Evolutionary conservation across 2,888 invertebrate genomes (phyloP), one percentile per base, ranked within the genome.

Genomic region (Nezara viridula): DNA sequence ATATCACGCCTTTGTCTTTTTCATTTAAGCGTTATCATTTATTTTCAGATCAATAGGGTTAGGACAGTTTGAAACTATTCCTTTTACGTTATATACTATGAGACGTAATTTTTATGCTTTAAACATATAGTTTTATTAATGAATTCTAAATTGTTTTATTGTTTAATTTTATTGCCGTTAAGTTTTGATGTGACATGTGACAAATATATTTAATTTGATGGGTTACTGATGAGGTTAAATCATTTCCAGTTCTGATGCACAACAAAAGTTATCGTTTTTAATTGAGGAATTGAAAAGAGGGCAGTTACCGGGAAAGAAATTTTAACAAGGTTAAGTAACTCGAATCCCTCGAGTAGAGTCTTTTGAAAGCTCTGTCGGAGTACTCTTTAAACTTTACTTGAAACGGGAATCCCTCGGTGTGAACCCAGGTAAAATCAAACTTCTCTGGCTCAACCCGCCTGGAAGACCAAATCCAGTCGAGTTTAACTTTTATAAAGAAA

Each of bases 381-480:
- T 60, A 60, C 60, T 60, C 27, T 60, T 60, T 27, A 60, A 60
- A 60, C 27, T 60, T 60, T 27, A 60, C 60, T 60, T 60, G 60
- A 60, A 60, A 27, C 60, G 27, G 60, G 14, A 60, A 60, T 27
- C 27, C 60, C 60, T 60, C 27, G 14, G 60, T 14, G 60, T 60
- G 60, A 60, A 60, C 16, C 16, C n/a, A 27, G 60, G 12, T 27
- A 60, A 60, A 60, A 60, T 60, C 60, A 60, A 60, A 60, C 60
- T 60, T 60, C 19, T 60, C 27, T 14, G 27, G 27, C 60, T 60
- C 60, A 60, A 60, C 60, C 27, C 60, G 27, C 60, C 60, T 60
- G 27, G 27, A 27, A 60, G 27, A 60, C 60, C 60, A 27, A 60
- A 60, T 27, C 27, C 27, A 60, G 60, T n/a, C 10, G 55, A n/a